phyloP scores from a whole-genome alignment of 2,113 vertebrate genomes.

The Pachyramphus minor region DNA sequence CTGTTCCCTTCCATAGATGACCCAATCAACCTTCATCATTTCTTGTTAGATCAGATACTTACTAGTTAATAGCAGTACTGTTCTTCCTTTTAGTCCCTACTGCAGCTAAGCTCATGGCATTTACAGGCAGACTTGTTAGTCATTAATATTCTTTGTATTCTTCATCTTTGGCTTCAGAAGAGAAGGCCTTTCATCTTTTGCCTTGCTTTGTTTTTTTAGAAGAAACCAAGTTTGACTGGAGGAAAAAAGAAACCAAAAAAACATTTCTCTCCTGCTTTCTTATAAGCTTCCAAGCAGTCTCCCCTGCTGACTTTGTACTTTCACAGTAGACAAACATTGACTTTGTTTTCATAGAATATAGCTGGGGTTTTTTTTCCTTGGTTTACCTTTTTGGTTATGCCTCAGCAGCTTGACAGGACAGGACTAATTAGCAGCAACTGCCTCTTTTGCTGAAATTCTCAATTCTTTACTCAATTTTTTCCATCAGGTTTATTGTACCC shows the following conservation, averaged over 20 bases:
- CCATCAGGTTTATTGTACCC: not conserved
- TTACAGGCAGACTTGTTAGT: slow-evolving; percentile 47
- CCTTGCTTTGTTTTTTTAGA: slow-evolving; percentile 58
- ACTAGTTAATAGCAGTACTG: slow-evolving; percentile 30
- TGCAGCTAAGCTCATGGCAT: slow-evolving; percentile 3
- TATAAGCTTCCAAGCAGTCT: slow-evolving; percentile 24
- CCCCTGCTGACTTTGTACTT: slow-evolving; percentile 59
- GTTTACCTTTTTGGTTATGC: slow-evolving; percentile 8
- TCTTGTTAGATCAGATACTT: slow-evolving; percentile 19
- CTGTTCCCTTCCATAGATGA: not conserved
- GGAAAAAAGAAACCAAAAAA: slow-evolving; percentile 47
- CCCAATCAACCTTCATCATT: not conserved
- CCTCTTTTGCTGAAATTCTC: not conserved
- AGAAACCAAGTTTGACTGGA: slow-evolving; percentile 55
- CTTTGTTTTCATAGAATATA: slow-evolving; percentile 32
- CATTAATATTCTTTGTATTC: slow-evolving; percentile 63
- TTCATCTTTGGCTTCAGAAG: slow-evolving; percentile 58
- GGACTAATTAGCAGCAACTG: not conserved
- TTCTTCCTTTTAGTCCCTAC: slow-evolving; percentile 3
- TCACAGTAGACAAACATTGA: slow-evolving; percentile 52
- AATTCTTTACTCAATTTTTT: not conserved
- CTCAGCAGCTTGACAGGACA: not conserved
- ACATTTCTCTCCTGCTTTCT: slow-evolving; percentile 22
- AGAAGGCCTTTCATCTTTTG: slow-evolving; percentile 58
- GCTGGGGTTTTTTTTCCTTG: not conserved